Base-by-base conservation (phyloP, 2,113 vertebrate genomes). In the Accipiter cooperii region DNA sequence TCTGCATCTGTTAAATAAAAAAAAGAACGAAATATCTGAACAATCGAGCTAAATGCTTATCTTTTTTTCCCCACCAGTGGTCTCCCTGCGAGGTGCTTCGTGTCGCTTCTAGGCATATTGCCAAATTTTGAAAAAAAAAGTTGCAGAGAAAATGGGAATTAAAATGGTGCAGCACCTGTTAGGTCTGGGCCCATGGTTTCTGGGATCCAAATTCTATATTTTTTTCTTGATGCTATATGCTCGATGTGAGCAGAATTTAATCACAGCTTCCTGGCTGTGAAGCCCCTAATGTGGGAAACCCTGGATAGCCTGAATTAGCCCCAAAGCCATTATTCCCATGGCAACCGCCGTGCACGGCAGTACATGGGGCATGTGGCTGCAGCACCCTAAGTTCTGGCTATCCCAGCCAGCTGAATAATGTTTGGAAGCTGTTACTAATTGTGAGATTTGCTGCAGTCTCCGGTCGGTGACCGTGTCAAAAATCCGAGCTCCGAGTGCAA, bases 301-400 rank as follows among this genome's bases (percentile, higher is more conserved):
- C 33, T 24, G 75, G 82, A 7, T 58, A 82, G 81, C 78, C 87
- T 52, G 81, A 94, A 89, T 96, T 88, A 26, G 75, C 88, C 75
- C 51, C 90, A 73, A 52, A 96, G 66, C 52, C 54, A 5, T 42
- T 28, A 76, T 75, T 93, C 28, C 77, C 47, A 34, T 61, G 89
- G 84, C 52, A 69, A 2, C 76, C 3, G 0, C 6, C 1, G 8
- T 3, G 78, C 81, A 6, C 0, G 1, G 71, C 65, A 65, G 87
- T 24, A 11, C 66, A 4, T 0, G 31, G 42, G 61, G 38, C 74
- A 2, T 55, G 78, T 1, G 55, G 78, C 61, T 47, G 78, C 82
- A 64, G 73, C 78, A 4, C 11, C 4, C 77, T 65, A 8, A 66
- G 52, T 52, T 17, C 87, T 18, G 28, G n/a, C 87, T 78, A 3